Evolutionary conservation across 2,113 vertebrate genomes (phyloP).

Genomic region (Chlamydotis undulata): DNA sequence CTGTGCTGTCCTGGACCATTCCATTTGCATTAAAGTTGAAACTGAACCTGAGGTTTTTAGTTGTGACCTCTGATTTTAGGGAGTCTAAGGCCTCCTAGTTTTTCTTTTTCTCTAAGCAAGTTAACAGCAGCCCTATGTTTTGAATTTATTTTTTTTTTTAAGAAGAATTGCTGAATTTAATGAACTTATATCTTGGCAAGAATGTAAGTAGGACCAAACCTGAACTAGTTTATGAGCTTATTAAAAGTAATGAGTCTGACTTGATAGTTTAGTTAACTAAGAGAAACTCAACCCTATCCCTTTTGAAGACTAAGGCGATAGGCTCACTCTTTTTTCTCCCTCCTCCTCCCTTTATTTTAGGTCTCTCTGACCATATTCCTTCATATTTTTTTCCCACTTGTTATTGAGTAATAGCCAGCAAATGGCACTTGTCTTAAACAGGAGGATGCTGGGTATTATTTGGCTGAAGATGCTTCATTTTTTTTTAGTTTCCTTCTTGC

Average conservation of each 20-base stretch:
- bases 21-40: background rate
- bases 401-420: background rate
- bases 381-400: background rate
- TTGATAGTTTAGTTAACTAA: background rate
- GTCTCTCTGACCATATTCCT: background rate
- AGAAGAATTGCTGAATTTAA: background rate
- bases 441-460: background rate
- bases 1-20: background rate
- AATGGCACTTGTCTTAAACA: background rate
- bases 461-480: background rate
- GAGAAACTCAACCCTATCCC: background rate
- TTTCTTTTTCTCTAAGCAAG: background rate
- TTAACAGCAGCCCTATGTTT: background rate
- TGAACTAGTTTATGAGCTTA: background rate
- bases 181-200: background rate
- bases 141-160: background rate
- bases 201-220: background rate
- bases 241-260: background rate
- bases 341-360: background rate
- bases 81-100: background rate
- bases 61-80: background rate
- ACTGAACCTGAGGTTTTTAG: background rate
- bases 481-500: background rate
- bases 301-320: background rate
- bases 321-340: background rate